phyloP scores from a whole-genome alignment of 2,113 vertebrate species.

The Tamias sibiricus region DNA sequence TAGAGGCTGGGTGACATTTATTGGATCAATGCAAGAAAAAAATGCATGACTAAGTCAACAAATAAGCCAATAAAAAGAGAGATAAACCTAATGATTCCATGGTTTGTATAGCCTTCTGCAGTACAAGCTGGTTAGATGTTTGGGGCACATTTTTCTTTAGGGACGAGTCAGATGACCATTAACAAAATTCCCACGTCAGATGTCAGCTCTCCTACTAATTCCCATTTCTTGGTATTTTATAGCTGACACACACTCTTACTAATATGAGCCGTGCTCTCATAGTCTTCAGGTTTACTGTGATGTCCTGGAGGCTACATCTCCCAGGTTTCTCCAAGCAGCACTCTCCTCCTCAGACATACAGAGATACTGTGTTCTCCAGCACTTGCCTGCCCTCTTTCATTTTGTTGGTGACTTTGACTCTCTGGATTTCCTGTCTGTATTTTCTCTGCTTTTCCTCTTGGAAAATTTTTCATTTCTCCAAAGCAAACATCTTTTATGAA shows the following conservation, averaged over 20 bases:
- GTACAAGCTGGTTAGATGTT: background rate
- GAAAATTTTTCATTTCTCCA: background rate
- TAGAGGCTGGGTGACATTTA: background rate
- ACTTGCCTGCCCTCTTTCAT: background rate
- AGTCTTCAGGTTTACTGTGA: background rate
- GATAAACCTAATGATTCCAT: background rate
- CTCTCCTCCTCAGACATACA: background rate
- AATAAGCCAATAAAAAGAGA: background rate
- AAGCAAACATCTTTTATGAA: background rate
- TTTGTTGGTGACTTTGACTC: background rate
- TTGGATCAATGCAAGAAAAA: slow-evolving; percentile 6
- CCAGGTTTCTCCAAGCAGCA: background rate
- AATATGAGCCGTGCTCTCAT: background rate
- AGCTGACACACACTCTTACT: background rate
- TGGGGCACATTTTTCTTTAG: background rate
- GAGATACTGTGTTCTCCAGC: background rate
- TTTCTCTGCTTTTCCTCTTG: background rate
- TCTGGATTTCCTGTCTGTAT: background rate
- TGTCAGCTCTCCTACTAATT: background rate
- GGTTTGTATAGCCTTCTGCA: background rate
- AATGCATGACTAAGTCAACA: background rate
- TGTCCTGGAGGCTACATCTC: background rate
- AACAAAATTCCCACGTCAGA: background rate
- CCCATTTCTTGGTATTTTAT: background rate
- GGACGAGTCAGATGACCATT: background rate